phyloP scores from a whole-genome alignment of 2,888 invertebrate genomes.

The Conistra vaccinii region DNA sequence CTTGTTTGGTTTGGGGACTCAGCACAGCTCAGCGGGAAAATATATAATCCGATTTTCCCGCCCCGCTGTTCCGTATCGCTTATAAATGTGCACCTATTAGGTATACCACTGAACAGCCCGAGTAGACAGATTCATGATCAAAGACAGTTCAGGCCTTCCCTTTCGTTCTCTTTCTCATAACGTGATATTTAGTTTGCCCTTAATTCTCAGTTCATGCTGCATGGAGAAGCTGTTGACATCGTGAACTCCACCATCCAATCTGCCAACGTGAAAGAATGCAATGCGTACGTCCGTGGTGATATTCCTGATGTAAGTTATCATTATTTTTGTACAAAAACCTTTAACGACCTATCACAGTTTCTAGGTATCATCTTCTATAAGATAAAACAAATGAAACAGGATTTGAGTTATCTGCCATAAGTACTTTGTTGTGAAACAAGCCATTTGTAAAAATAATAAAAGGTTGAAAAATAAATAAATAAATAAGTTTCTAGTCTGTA shows the following conservation, averaged over 20 bases:
- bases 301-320: constrained; percentile 79
- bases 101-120: not conserved
- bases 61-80: not conserved
- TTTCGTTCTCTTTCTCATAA: constrained; percentile 29
- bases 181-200: constrained; percentile 48
- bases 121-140: not conserved
- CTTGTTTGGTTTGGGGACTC: not conserved
- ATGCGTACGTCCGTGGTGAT: constrained; percentile 82
- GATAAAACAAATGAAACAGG: not conserved
- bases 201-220: constrained; percentile 91
- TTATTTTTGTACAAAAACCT: not conserved
- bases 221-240: constrained; percentile 92
- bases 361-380: not conserved
- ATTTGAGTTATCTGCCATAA: not conserved
- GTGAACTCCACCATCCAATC: constrained; percentile 94
- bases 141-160: not conserved
- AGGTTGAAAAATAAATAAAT: no score
- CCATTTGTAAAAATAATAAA: not conserved
- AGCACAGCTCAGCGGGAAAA: not conserved
- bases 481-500: not conserved
- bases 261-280: constrained; percentile 95
- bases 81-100: not conserved
- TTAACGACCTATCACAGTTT: not conserved
- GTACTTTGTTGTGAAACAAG: not conserved
- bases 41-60: not conserved